Base-by-base conservation (phyloP, 2,797 vertebrate genomes). In the Netta rufina region DNA sequence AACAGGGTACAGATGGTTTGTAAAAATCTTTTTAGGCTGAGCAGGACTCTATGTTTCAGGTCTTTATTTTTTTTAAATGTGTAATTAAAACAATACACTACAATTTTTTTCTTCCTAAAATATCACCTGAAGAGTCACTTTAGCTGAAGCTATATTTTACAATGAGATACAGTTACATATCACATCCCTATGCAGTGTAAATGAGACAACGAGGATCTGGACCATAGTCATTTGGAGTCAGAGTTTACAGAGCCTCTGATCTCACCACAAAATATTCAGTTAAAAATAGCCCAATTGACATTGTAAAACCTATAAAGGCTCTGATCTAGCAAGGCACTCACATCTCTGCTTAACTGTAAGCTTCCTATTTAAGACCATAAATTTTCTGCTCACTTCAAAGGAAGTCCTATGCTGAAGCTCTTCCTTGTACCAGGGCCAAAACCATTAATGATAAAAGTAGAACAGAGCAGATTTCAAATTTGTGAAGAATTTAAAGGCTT, bases 401-500 rank as follows among this genome's bases (percentile, higher is more conserved):
- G 24, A 77, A 58, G 54, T 83, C n/a, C 13, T 7, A 2, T 3
- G 7, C 30, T 27, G 39, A 49, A 81, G 47, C 78, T 83, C 15
- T 84, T 94, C 36, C 60, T 86, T 91, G 53, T 89, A 77, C 12
- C 14, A 9, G 30, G 10, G 41, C 56, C 71, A 92, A 84, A 91
- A 83, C 62, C 67, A 54, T 75, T 89, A 73, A 64, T 66, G 18
- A 49, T 56, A 94, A 89, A 94, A 92, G 58, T 14, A 89, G 72
- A 92, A 89, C 6, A 2, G 33, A 69, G 28, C 5, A 4, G 39
- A 87, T 96, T 91, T 91, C 56, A 94, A 81, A 78, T 86, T 64
- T 69, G 13, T 74, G 84, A 93, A 77, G 90, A 93, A 85, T 84
- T 24, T 93, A 45, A 96, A 86, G n/a, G 14, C 51, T 90, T 91